A percentile compares a stretch with the other conserved stretches of the same genome.
phyloP scores from a whole-genome alignment of 2,797 vertebrate genomes.

The Typhlichthys eigenmanni region DNA sequence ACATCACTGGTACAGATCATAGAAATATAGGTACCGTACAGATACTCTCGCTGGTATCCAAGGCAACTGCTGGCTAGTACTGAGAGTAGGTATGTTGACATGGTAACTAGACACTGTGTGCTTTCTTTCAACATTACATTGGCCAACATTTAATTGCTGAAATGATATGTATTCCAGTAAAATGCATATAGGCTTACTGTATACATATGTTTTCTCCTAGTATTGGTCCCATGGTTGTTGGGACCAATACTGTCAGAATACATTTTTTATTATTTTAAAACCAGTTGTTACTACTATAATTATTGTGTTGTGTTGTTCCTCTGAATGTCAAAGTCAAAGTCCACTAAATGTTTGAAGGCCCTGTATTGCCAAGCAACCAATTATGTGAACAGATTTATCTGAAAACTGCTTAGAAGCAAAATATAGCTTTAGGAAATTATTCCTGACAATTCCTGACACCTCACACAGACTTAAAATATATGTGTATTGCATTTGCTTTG shows the following conservation, averaged over 20 bases:
- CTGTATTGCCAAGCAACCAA: background rate
- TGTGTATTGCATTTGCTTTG: too few species aligned
- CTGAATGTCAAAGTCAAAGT: background rate
- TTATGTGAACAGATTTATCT: background rate
- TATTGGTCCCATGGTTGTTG: too few species aligned
- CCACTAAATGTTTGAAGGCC: background rate
- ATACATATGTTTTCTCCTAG: too few species aligned
- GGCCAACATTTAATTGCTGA: too few species aligned
- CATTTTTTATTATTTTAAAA: too few species aligned
- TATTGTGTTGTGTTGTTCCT: background rate
- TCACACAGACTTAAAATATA: too few species aligned
- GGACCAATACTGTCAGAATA: too few species aligned
- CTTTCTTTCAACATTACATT: slow-evolving; percentile 36
- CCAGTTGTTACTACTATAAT: too few species aligned
- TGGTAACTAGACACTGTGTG: slow-evolving; percentile 73
- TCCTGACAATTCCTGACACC: too few species aligned
- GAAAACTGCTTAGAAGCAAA: background rate
- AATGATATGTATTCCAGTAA: background rate
- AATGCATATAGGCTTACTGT: background rate
- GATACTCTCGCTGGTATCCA: slow-evolving; percentile 76
- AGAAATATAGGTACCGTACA: too few species aligned
- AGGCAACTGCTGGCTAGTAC: slow-evolving; percentile 79
- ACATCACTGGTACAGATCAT: slow-evolving; percentile 43
- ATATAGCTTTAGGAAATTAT: background rate
- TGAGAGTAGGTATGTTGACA: slow-evolving; percentile 75